A percentile compares a stretch with the other conserved stretches of the same genome.
Conservation (phyloP, 2,797 vertebrate species). For the Hirundo rustica region DNA sequence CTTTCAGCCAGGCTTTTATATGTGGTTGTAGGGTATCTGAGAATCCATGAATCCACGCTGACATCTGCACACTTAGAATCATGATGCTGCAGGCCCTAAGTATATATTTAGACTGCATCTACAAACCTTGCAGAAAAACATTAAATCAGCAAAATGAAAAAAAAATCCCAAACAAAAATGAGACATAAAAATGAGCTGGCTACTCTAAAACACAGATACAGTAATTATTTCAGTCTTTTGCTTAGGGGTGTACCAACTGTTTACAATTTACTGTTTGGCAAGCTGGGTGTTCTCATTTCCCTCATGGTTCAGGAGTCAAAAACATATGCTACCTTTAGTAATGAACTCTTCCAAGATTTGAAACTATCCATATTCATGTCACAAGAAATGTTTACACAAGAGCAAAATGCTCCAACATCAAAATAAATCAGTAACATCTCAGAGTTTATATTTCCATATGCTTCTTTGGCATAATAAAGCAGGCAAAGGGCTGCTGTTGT, state of each 20-base stretch:
- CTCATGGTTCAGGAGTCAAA: constrained; percentile 78
- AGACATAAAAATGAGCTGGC: constrained; percentile 69
- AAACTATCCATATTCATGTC: constrained; percentile 78
- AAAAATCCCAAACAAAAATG: constrained; percentile 39
- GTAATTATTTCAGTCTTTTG: constrained; percentile 76
- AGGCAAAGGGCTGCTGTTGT: constrained; percentile 53
- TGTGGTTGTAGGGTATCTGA: neutral
- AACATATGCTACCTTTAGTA: constrained; percentile 77
- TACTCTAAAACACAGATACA: constrained; percentile 73
- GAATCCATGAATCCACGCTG: constrained; percentile 60
- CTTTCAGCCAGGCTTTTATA: constrained; percentile 32
- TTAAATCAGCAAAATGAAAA: constrained; percentile 73
- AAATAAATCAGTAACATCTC: constrained; percentile 79
- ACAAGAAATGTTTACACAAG: constrained; percentile 76
- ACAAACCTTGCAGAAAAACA: constrained; percentile 65
- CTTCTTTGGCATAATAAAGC: constrained; percentile 73
- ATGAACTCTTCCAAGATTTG: constrained; percentile 75
- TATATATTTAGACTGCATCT: constrained; percentile 65
- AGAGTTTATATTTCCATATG: constrained; percentile 78
- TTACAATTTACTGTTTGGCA: constrained; percentile 77
- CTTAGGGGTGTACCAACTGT: constrained; percentile 75
- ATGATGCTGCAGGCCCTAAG: constrained; percentile 50
- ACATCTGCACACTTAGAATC: constrained; percentile 67
- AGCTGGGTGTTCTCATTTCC: constrained; percentile 75
- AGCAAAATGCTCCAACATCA: constrained; percentile 76